Base-by-base conservation (phyloP, 2,797 vertebrate genomes). In the Cirrhinus molitorella region DNA sequence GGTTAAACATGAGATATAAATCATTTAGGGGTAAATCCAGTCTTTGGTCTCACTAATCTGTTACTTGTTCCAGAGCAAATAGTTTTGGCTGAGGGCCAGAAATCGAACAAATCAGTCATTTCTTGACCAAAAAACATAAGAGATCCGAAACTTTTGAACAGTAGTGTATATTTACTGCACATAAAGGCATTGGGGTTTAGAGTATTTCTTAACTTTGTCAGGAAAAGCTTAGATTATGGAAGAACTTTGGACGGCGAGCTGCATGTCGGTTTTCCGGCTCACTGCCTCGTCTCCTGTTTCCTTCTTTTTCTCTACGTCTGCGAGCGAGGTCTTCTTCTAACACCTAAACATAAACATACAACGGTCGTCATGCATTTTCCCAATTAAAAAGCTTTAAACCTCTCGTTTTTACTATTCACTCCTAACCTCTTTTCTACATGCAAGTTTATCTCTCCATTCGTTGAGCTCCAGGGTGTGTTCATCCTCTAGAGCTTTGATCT, bases 391-490 rank as follows among this genome's bases (percentile, higher is more conserved):
- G 3, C n/a, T 72, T n/a, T 81, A 25, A 59, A 70, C 28, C 8
- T 28, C 8, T 31, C 17, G 19, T 25, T 78, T 23, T 43, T 14
- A 72, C 28, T 25, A 3, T 53, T 21, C 23, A 7, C 25, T 23
- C 23, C 11, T 12, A 4, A 92, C 91, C 93, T 94, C 92, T 88
- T 89, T 93, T 71, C 92, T 92, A 47, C 89, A 88, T 1, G 85
- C 84, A 16, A 93, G 88, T 13, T 90, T 90, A 12, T 91, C 90
- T 85, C 82, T 92, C 94, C 94, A 94, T 87, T 92, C 91, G 1
- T 93, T 87, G 28, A 94, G 89, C 85, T 95, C 94, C 87, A 94
- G 84, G 0, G 86, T 70, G 75, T 94, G 93, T 49, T 94, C 94
- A n/a, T 91, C 90, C 13, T 95, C 92, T 84, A 94, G 81, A 14